Base-by-base conservation (phyloP, 2,797 vertebrate genomes). In the Thunnus albacares region DNA sequence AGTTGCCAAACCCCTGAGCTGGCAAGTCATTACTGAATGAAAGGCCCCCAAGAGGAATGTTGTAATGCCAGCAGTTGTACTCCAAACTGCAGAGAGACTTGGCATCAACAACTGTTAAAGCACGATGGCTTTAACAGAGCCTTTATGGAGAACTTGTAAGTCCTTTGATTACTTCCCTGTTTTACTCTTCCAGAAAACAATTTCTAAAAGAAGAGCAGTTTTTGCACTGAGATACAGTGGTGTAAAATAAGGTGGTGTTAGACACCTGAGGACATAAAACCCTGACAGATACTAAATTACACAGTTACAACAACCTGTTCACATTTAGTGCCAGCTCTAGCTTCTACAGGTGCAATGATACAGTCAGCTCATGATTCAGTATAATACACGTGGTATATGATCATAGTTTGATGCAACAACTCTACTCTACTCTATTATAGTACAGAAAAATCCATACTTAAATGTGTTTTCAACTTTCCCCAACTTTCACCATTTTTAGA, bases 61-160 rank as follows among this genome's bases (percentile, higher is more conserved):
- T 79, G 80, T 64, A 67, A 80, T 77, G 58, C 73, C 64, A 84
- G 51, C 22, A 59, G 75, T 82, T 82, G 71, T 65, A 78, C 82
- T 79, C 62, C n/a, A 65, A 82, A 28, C 79, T 62, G 69, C 75
- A 77, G 24, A 76, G n/a, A 41, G 33, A 81, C 68, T 85, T 81
- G 82, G 84, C 78, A 55, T 75, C 67, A 64, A 82, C 63, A 77
- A 26, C 63, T 11, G 49, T 57, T 41, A 51, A 51, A 55, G 55
- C 73, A 57, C 71, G 57, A 91, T 87, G 79, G 78, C 83, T 92
- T 90, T 80, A 86, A 77, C 91, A 93, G 91, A 92, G 69, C 9
- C 35, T 75, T 3, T 15, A 65, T 62, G 69, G 35, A 59, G 52
- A 82, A 70, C 33, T 49, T 76, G 62, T 63, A 68, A 59, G 71